A percentile compares a stretch with the other conserved stretches of the same genome.
These are phyloP conservation scores for Steinernema carpocapsae DNA, from an alignment of 2,888 invertebrate species.

Conservation along the genomic window DNA sequence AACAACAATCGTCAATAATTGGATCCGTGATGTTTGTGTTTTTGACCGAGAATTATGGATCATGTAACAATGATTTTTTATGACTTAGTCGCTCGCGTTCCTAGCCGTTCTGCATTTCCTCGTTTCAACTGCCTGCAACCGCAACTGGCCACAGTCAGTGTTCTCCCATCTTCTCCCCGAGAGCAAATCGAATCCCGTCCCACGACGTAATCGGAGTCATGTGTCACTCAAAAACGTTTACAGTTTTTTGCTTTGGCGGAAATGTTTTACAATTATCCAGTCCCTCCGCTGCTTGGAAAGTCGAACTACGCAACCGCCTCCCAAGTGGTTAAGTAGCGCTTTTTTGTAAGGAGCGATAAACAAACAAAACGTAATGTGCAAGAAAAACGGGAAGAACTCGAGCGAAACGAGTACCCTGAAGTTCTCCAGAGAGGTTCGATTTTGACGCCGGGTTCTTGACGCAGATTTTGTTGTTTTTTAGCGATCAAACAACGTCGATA, in stretches of 20 bases:
- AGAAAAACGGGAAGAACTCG: not conserved
- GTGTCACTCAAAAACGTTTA: constrained; percentile 15
- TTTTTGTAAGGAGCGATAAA: not conserved
- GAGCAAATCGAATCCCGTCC: not conserved
- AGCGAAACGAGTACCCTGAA: not conserved
- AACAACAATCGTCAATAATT: no score
- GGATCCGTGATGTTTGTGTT: not conserved
- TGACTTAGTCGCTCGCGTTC: not conserved
- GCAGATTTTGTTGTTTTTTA: not conserved
- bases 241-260: not conserved
- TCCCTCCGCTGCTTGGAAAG: not conserved
- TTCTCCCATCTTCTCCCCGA: constrained; percentile 1
- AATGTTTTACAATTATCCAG: not conserved
- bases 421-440: not conserved
- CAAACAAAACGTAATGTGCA: not conserved
- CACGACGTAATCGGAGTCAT: constrained; percentile 14
- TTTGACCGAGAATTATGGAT: not conserved
- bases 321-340: constrained; percentile 12
- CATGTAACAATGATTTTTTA: not conserved
- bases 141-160: not conserved
- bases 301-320: not conserved
- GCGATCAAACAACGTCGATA: not conserved
- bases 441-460: no score
- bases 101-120: not conserved
- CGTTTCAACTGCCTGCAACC: not conserved